phyloP scores from a whole-genome alignment of 2,113 vertebrate genomes.

The Microcebus jonahi region DNA sequence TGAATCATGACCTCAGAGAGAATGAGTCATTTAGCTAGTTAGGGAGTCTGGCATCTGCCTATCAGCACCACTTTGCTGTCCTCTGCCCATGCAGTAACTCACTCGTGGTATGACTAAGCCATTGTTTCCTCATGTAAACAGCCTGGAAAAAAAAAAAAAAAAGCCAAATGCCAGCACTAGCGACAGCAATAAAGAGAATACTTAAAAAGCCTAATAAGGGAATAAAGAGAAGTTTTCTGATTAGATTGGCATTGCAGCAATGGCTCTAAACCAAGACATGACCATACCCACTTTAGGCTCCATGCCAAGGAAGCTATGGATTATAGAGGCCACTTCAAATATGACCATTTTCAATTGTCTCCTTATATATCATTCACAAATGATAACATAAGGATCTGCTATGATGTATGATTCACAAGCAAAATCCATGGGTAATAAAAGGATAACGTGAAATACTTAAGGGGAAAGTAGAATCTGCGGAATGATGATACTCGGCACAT shows the following conservation, averaged over 20 bases:
- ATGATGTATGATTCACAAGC: background rate
- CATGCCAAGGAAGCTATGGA: background rate
- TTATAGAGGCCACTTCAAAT: background rate
- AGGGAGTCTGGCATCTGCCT: background rate
- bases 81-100: background rate
- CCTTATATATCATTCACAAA: background rate
- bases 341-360: background rate
- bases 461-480: background rate
- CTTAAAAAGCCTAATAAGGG: background rate
- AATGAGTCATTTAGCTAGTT: constrained; percentile 56
- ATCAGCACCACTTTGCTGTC: background rate
- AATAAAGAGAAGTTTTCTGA: background rate
- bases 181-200: constrained; percentile 41
- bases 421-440: background rate
- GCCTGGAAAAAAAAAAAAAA: background rate
- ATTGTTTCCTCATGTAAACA: constrained; percentile 65
- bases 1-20: constrained; percentile 23
- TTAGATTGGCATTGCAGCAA: background rate
- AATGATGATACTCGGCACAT: background rate
- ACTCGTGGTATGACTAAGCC: constrained; percentile 27
- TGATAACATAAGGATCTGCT: background rate
- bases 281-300: background rate
- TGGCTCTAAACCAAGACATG: background rate
- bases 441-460: background rate
- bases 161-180: background rate